Base-by-base conservation (phyloP, 2,888 invertebrate genomes). In the Xestia c-nigrum region DNA sequence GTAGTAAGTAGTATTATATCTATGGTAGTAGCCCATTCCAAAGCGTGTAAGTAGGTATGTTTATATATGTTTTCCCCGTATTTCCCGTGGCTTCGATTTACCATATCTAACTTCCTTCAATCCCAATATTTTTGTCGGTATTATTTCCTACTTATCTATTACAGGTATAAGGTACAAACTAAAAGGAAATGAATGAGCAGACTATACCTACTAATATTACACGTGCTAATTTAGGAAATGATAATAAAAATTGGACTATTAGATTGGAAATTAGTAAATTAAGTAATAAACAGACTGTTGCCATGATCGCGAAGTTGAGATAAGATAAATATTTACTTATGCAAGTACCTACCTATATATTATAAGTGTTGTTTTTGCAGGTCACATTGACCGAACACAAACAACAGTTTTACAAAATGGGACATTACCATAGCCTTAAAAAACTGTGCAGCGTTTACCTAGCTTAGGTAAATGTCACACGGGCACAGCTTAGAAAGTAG, bases 241-340 rank as follows among this genome's bases (percentile, higher is more conserved):
- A 40, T 19, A 64, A 40, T 64, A 72, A 16, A 31, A 38, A 50
- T 16, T 24, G 52, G 24, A 73, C 50, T 21, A 50, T 16, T 24
- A 73, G 24, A 73, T 40, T 21, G 24, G 24, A 24, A 72, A 72
- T 72, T 10, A 47, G 38, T 50, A 72, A 31, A 73, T 73, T n/a
- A 73, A 9, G 74, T 73, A 73, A 75, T 12, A 55, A 46, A 46
- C 55, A 74, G 14, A 57, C n/a, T 55, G 31, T 57, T 52, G 73
- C 50, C 55, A 55, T 75, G 31, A 73, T 73, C 55, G 46, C 19
- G 46, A 57, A 19, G 46, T 55, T n/a, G 55, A 38, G 73, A 73
- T 73, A 75, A 74, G 31, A 43, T n/a, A n/a, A n/a, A n/a, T 55
- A 24, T n/a, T 43, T n/a, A 63, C 43, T 21, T 63, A 64, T 7